Conservation (phyloP, 2,113 vertebrate genomes). For the Rhinolophus ferrumequinum region DNA sequence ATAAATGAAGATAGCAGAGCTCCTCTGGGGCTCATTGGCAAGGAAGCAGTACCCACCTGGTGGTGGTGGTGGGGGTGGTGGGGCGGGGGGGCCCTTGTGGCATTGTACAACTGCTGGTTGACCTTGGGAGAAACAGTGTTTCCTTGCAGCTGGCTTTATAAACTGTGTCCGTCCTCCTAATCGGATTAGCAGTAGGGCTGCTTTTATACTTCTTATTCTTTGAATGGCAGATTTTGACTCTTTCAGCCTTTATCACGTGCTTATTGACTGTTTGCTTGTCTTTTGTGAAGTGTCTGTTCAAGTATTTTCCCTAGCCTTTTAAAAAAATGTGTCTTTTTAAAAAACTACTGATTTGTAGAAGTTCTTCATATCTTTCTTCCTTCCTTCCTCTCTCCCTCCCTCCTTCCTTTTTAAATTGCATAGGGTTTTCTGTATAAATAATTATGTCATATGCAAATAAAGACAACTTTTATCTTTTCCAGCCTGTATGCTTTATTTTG, state of each 20-base stretch:
- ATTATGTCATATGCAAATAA: no score
- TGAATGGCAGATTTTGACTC: not conserved
- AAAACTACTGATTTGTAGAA: not conserved
- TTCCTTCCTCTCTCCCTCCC: no score
- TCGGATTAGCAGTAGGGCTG: not conserved
- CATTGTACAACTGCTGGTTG: not conserved
- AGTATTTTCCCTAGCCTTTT: not conserved
- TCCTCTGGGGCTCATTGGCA: not conserved
- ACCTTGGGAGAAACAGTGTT: not conserved
- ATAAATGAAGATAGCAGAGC: not conserved
- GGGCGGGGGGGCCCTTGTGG: not conserved
- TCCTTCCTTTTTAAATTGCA: no score
- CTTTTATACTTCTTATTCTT: no score
- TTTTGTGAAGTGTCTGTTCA: not conserved
- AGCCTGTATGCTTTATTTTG: no score
- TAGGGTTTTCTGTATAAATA: no score
- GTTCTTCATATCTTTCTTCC: not conserved
- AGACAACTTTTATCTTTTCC: no score
- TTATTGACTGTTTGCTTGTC: not conserved
- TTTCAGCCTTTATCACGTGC: not conserved
- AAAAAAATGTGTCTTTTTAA: not conserved
- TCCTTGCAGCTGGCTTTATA: not conserved
- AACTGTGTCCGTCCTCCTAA: not conserved
- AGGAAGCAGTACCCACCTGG: not conserved
- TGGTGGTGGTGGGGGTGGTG: no score